Evolutionary conservation across 2,888 invertebrate genomes (phyloP).

Genomic region (Ryuthela nishihirai): DNA sequence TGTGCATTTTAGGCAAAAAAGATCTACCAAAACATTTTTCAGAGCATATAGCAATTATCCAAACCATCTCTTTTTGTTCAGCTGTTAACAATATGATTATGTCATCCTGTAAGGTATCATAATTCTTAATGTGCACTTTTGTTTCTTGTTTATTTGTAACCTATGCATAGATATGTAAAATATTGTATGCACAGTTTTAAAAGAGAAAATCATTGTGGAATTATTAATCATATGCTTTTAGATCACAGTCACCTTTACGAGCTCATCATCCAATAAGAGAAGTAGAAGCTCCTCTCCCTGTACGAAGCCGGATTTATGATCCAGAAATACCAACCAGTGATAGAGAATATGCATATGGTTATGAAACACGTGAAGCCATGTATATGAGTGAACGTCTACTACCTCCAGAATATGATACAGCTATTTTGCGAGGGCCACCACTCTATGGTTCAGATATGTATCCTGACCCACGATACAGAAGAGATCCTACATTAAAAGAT

Average conservation of each 20-base stretch:
- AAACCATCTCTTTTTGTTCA: too few relatives aligned
- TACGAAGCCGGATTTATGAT: slow-evolving; percentile 25
- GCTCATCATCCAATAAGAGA: slow-evolving; percentile 22
- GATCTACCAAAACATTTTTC: too few relatives aligned
- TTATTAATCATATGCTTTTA: too few relatives aligned
- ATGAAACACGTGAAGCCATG: slow-evolving; percentile 23
- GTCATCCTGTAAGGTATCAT: too few relatives aligned
- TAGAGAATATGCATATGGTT: slow-evolving; percentile 27
- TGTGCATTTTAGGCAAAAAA: too few relatives aligned
- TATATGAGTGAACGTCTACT: slow-evolving; percentile 25
- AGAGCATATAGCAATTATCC: too few relatives aligned
- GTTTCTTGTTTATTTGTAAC: too few relatives aligned
- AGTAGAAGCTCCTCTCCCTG: slow-evolving; percentile 17
- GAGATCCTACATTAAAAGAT: slow-evolving; percentile 1
- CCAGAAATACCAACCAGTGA: slow-evolving; percentile 25
- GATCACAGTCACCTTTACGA: slow-evolving; percentile 29
- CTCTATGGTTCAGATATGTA: slow-evolving; percentile 28
- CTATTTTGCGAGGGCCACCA: slow-evolving; percentile 13
- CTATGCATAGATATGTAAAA: too few relatives aligned
- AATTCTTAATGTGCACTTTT: too few relatives aligned
- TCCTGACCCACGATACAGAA: slow-evolving; percentile 23
- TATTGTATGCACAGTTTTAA: too few relatives aligned
- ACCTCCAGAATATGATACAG: slow-evolving; percentile 29
- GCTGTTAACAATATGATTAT: too few relatives aligned
- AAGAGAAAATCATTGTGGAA: too few relatives aligned